Evolutionary conservation across 2,888 invertebrate species (phyloP), one percentile per base, ranked within the genome.

Genomic region (Zaprionus obscuricornis): DNA sequence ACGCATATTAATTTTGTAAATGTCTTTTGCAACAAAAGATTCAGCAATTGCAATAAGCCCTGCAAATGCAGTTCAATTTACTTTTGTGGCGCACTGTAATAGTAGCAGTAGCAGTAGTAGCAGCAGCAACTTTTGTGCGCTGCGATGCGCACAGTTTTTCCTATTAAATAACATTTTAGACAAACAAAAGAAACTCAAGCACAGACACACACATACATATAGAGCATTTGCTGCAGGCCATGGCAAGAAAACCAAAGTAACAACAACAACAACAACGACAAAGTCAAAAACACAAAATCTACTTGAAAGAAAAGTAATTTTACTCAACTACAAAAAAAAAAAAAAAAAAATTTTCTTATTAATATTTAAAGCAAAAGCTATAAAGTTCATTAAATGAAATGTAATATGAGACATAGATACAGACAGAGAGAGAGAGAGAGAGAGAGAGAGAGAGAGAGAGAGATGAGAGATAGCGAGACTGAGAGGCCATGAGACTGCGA

Each of bases 1-100:
- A 50, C 68, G 68, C 75, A 82, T 78, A 85, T 72, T 78, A 79
- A 85, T 78, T 85, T 85, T 42, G 72, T 45, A 78, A 78, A 78
- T 78, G 85, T 78, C 83, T 57, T 51, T 68, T 51, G 52, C 65
- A 67, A 78, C 76, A 85, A 82, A 74, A 58, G 65, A 37, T 22
- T 26, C 40, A 6, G 10, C 58, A 39, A 55, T 62, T 66, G 74
- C 66, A 66, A 66, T 66, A 69, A 81, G 70, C 74, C 52, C 42
- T 13, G 50, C 43, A 55, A 84, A 62, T 58, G 74, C 79, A 78
- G 85, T 83, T 78, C 68, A 85, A 85, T 78, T 83, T 72, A 54
- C 60, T 66, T 70, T 51, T 46, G 40, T 33, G 10, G 18, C n/a
- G 17, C 16, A 39, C 22, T 33, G 40, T n/a, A n/a, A n/a, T n/a